Base-by-base conservation (phyloP, 2,113 vertebrate genomes). In the Sakesphorus luctuosus region DNA sequence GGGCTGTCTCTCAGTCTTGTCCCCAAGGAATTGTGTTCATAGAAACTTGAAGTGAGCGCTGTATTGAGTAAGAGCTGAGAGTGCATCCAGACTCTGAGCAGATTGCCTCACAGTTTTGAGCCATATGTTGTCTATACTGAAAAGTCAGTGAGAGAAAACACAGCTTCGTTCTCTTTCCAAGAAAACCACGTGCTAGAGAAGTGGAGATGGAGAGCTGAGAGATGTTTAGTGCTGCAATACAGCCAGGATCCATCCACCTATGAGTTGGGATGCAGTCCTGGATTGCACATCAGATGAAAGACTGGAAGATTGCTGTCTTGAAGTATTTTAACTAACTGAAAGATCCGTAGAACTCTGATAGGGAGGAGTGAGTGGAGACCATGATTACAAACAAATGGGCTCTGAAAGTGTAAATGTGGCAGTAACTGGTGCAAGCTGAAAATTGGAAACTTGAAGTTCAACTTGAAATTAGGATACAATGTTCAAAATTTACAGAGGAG, bases 101-200 rank as follows among this genome's bases (percentile, higher is more conserved):
- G 96, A 94, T 94, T 97, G 94, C 49, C 61, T 94, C 93, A 82
- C 94, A 92, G 94, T 93, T 93, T 86, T 91, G 44, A 84, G 52
- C 91, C 95, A 94, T 97, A 93, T 97, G 94, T 95, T 96, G 94
- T 95, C 94, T 93, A 87, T 92, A 92, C 83, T 84, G 83, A 90
- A 89, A 89, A 94, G 62, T 67, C 47, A 67, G 76, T 62, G 88
- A 90, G 68, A 96, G 79, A 66, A 93, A 92, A 93, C 84, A 95
- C 50, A 93, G 47, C 47, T 96, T 91, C 72, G 31, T 86, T 95
- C 62, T 90, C 78, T 88, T 93, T 93, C 86, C 89, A 95, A 93
- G 95, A 92, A 94, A 94, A 68, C 19, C 49, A 33, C 9, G 47
- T 89, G 52, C 80, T 78, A 47, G 59, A 78, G 35, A 52, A 16